phyloP scores from a whole-genome alignment of 2,113 vertebrate species.

The Istiophorus platypterus region DNA sequence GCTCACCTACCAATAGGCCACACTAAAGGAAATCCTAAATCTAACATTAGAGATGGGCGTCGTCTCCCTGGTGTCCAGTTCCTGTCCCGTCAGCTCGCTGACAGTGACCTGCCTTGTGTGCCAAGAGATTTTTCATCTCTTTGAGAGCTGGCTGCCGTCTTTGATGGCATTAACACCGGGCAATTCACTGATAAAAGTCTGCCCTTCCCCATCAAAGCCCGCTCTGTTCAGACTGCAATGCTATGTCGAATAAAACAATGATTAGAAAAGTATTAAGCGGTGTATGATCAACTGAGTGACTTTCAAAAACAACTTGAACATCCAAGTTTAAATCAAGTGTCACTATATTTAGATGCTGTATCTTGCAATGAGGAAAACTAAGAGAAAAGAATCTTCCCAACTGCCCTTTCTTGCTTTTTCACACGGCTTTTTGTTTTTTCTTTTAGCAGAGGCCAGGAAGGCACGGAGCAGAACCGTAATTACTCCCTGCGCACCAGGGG shows the following conservation, averaged over 20 bases:
- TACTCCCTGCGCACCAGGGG: constrained; percentile 78
- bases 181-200: constrained; percentile 49
- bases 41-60: constrained; percentile 30
- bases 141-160: constrained; percentile 49
- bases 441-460: constrained; percentile 69
- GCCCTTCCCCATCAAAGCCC: constrained; percentile 40
- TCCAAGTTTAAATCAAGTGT: constrained; percentile 9
- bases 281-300: constrained; percentile 14
- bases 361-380: constrained; percentile 18
- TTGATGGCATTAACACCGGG: constrained; percentile 48
- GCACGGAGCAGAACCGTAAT: constrained; percentile 80
- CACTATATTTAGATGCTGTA: constrained; percentile 34
- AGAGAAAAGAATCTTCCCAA: constrained; percentile 1
- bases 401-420: constrained; percentile 50
- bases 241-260: constrained; percentile 35
- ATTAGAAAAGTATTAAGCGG: constrained; percentile 14
- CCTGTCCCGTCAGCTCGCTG: constrained; percentile 43
- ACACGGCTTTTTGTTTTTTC: constrained; percentile 38
- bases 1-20: constrained; percentile 13
- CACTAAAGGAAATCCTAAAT: constrained; percentile 34
- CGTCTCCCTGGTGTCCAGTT: constrained; percentile 58
- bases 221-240: constrained; percentile 27
- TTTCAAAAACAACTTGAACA: constrained; percentile 29
- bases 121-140: constrained; percentile 56
- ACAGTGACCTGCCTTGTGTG: constrained; percentile 35